Base-by-base conservation (phyloP, 1,140 invertebrate genomes). In the Dreissena rostriformis region DNA sequence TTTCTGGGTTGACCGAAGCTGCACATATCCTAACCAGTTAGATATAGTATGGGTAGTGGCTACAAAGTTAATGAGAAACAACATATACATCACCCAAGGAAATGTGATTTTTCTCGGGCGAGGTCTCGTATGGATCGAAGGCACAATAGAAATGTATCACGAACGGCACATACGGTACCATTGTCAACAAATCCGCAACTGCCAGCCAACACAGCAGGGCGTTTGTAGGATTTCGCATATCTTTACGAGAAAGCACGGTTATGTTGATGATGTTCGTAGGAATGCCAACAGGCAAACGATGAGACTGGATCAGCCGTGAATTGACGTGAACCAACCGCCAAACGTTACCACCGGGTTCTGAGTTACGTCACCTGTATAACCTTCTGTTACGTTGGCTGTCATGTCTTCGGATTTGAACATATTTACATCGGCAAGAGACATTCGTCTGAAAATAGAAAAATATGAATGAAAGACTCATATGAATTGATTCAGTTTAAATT, bases 1-100 rank as follows among this genome's bases (percentile, higher is more conserved):
- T 28, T 82, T 86, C 93, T 93, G 96, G 96, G 84, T 95, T 94
- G 86, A 97, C 96, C 4, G 96, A 96, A 92, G 95, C 90, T 89
- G 95, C 93, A 7, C 98, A 96, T 4, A 97, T 29, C 98, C 98
- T 82, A 99, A 91, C 96, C 97, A 98, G 82, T 98, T 98, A 0
- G 97, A 98, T 67, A 98, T 97, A 0, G 98, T 98, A 93, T 99
- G 98, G 90, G 97, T 95, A 0, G 98, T 97, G 95, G 94, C 93
- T 0, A 94, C 93, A 90, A 98, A 97, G 86, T 98, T 91, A 57
- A 92, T 88, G 57, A 92, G 87, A 26, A 91, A 84, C 24, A 91
- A 67, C 86, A 92, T 88, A 70, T 90, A 93, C 14, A 87, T 26
- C 22, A 88, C 89, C 92, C 92, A 93, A 17, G 78, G 75, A 61